These are phyloP conservation scores for Hydrotaea diabolus DNA, from an alignment of 2,888 invertebrate genomes.

Conservation along the genomic window DNA sequence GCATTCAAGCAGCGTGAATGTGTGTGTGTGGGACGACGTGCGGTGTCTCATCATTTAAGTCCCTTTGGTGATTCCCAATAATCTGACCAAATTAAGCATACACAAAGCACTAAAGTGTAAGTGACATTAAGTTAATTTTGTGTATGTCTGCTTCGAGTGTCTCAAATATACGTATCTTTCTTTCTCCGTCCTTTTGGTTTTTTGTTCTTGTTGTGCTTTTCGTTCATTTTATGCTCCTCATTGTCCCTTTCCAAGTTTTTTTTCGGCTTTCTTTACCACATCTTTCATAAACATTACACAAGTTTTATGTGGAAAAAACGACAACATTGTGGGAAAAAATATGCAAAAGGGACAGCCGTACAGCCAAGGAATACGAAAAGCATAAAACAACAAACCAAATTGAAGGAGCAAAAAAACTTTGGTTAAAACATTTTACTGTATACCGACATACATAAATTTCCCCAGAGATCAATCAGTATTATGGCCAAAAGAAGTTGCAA, in stretches of 20 bases:
- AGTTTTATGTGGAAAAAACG: constrained; percentile 4
- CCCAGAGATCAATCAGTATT: constrained; percentile 78
- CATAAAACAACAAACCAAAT: constrained; percentile 66
- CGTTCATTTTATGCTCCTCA: not conserved
- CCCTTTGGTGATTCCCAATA: constrained; percentile 78
- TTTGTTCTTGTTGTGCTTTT: not conserved
- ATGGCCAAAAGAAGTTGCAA: constrained; percentile 48
- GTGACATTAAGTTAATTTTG: constrained; percentile 79
- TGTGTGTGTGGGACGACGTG: not conserved
- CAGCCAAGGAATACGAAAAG: constrained; percentile 39
- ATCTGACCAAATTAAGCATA: constrained; percentile 78
- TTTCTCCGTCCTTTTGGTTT: constrained; percentile 32
- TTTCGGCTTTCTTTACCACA: not conserved
- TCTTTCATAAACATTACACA: constrained; percentile 14
- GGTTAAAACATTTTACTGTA: constrained; percentile 12
- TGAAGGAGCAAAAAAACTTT: constrained; percentile 33
- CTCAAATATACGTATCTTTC: not conserved
- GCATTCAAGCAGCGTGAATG: not conserved
- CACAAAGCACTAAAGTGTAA: constrained; percentile 78
- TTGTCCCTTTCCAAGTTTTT: constrained; percentile 7
- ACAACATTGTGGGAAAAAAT: constrained; percentile 59
- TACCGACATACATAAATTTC: constrained; percentile 71
- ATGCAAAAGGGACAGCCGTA: constrained; percentile 57
- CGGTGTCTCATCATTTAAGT: constrained; percentile 51
- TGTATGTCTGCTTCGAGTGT: constrained; percentile 57